Conservation (phyloP, 2,888 invertebrate genomes). For the Lottia scabra region DNA sequence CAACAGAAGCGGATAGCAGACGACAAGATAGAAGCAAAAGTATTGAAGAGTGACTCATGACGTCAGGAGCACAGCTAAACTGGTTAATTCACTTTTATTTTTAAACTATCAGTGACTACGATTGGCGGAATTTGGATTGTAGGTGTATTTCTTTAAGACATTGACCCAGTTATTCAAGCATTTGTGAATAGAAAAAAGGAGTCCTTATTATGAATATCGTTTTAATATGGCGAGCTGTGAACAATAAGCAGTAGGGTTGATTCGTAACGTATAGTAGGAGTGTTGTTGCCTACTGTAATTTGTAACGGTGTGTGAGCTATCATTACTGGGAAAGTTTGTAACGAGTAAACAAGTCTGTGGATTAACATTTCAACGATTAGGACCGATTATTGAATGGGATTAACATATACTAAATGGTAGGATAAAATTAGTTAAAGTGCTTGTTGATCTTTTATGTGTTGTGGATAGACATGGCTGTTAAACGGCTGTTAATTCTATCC, state of each 20-base stretch:
- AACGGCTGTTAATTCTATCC: neutral
- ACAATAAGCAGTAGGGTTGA: neutral
- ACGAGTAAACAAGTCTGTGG: neutral
- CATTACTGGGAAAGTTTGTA: too few species aligned
- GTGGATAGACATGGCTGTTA: slow-evolving; percentile 5
- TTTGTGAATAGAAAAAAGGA: neutral
- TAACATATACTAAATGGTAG: neutral
- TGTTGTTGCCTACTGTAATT: neutral
- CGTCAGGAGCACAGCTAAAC: neutral
- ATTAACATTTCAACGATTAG: neutral
- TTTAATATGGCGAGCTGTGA: neutral
- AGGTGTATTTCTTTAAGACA: too few species aligned
- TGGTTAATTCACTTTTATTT: too few species aligned
- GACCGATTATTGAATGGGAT: neutral
- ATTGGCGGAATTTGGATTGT: too few species aligned
- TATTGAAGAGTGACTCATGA: too few species aligned
- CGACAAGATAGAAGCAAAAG: neutral
- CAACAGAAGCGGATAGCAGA: neutral
- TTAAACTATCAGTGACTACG: too few species aligned
- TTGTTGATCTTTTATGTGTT: neutral
- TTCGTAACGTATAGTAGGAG: neutral
- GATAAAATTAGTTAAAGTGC: slow-evolving; percentile 1
- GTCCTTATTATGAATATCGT: too few species aligned
- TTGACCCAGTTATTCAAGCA: neutral
- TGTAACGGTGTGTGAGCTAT: neutral